Base-by-base conservation (phyloP, 2,888 invertebrate species). In the Rhogogaster chlorosoma region DNA sequence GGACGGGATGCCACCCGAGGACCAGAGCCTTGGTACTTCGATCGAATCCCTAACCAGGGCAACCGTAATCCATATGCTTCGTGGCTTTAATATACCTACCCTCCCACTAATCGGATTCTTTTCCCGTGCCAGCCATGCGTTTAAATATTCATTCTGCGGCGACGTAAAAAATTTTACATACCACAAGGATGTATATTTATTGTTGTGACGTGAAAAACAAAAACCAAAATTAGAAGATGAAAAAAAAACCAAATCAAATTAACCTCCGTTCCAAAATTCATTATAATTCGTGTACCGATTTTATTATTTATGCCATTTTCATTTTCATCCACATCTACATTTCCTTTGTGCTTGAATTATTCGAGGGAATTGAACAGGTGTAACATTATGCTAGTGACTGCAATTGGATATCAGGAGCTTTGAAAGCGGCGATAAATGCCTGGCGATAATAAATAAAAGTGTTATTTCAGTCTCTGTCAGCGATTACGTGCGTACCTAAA, bases 11-110 rank as follows among this genome's bases (percentile, higher is more conserved):
- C 75, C 22, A 12, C 75, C 75, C 61, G 26, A 61, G 61, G 61
- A 61, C 61, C 61, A 38, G 73, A 42, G 22, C 73, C 42, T n/a
- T 71, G 70, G 70, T 67, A 32, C 67, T 67, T 32, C 67, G 67
- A 42, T 42, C 73, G 73, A 42, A 73, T 67, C 29, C 73, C 38
- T 42, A n/a, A 26, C 38, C 42, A 38, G 42, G 18, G 73, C n/a
- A 73, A 73, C 73, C 73, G 38, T 73, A 73, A 73, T 73, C 73
- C 73, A 53, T 42, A 6, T 38, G 42, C 73, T 73, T 42, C 38
- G 15, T 15, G 42, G 42, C 73, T 73, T 38, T 73, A 22, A 73
- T 73, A 42, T 26, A 73, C 73, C 42, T 26, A 73, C 73, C 42
- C 38, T 42, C 42, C 18, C 45, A 45, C 73, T 73, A 45, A 73